Base-by-base conservation (phyloP, 2,888 invertebrate genomes). In the Microplitis deprimator region DNA sequence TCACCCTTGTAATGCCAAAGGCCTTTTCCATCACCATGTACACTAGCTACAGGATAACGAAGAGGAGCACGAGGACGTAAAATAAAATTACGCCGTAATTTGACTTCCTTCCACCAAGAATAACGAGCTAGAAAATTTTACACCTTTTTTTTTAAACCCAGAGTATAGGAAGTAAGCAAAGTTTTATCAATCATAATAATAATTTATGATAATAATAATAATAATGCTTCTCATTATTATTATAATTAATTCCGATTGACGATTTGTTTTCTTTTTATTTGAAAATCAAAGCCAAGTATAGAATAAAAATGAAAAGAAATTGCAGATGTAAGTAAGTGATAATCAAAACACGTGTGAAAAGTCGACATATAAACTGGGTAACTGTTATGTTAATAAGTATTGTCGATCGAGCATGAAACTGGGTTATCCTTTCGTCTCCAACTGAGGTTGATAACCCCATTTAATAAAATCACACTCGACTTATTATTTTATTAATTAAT, bases 51-150 rank as follows among this genome's bases (percentile, higher is more conserved):
- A 77, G 86, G 83, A 84, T 86, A 85, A 81, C 86, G 85, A 84
- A 83, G 81, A 73, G 73, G 40, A 62, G 64, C 13, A 64, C 81
- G 85, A 73, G 77, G 76, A 79, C 79, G 79, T 61, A 78, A 81
- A 79, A 83, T 80, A 81, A 85, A 85, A 80, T 81, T 87, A 84
- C 81, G 82, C 82, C 77, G 76, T 77, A 77, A 81, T 80, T 80
- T 84, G 78, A 83, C 65, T 82, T 79, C 76, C 84, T 86, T 87
- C 89, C 89, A 89, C 88, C 88, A 87, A 86, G 85, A 83, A 83
- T 87, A 87, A 85, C 89, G 88, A 82, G 89, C 89, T 89, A 88
- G 78, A 88, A 88, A 87, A 87, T 76, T 83, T 85, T 84, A 79
- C 68, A 74, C 79, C 76, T 78, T 67, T 78, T 78, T 78, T 69